These are phyloP conservation scores for Phataginus tetradactyla DNA, from an alignment of 2,797 vertebrate genomes.

Conservation along the genomic window DNA sequence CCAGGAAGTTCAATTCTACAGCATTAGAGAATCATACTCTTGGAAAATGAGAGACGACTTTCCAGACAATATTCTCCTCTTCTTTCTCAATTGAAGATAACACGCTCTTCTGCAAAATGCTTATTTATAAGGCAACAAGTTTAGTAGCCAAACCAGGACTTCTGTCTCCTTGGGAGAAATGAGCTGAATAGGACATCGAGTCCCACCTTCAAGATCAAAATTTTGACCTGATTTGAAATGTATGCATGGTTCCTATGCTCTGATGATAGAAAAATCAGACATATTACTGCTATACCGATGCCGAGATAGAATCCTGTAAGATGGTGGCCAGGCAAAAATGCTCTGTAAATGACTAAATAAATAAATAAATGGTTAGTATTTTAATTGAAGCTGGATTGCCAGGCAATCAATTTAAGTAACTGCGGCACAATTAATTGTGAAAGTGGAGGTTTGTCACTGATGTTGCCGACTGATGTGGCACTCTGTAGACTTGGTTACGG, in stretches of 20 bases:
- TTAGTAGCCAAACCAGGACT: not conserved
- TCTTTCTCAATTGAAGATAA: not conserved
- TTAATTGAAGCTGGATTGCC: slow-evolving; percentile 40
- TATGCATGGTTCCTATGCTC: accelerated
- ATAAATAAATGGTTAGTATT: slow-evolving; percentile 64
- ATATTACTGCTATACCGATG: not conserved
- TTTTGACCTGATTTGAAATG: not conserved
- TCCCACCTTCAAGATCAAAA: not conserved
- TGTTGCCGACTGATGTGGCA: not conserved
- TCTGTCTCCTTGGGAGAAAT: not conserved
- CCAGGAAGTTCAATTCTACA: not conserved
- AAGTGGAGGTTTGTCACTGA: slow-evolving; percentile 26
- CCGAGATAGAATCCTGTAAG: not conserved
- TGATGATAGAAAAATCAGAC: not conserved
- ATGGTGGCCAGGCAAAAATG: not conserved
- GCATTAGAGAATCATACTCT: not conserved
- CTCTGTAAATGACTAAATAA: slow-evolving; percentile 24
- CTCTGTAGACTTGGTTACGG: not conserved
- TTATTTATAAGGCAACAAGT: not conserved
- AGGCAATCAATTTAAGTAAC: slow-evolving; percentile 63
- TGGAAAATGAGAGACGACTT: not conserved
- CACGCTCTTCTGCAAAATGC: not conserved
- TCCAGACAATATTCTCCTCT: not conserved
- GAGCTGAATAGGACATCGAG: not conserved
- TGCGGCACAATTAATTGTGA: slow-evolving; percentile 39